Evolutionary conservation across 2,888 invertebrate species (phyloP).

Genomic region (Protonemura montana): DNA sequence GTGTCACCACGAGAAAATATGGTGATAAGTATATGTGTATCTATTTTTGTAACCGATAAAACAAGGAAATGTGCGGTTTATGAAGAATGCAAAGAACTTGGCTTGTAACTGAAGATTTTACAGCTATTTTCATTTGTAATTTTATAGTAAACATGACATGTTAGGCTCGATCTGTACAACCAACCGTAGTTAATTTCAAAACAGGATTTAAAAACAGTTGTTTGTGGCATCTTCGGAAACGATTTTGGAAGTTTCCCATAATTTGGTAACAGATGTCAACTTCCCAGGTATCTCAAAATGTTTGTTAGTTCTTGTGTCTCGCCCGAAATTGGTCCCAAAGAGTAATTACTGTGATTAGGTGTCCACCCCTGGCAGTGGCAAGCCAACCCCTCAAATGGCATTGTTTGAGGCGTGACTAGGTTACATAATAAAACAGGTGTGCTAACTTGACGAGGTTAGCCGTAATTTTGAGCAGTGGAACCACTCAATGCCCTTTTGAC

Average conservation of each 20-base stretch:
- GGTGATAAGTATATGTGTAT: too few relatives aligned
- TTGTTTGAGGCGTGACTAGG: not conserved
- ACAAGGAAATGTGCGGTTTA: not conserved
- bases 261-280: not conserved
- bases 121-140: too few relatives aligned
- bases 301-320: not conserved
- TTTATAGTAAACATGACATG: too few relatives aligned
- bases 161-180: too few relatives aligned
- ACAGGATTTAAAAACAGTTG: too few relatives aligned
- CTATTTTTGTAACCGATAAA: not conserved
- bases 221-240: too few relatives aligned
- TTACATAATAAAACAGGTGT: constrained; percentile 14
- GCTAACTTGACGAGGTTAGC: not conserved
- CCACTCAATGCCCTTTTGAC: constrained; percentile 36
- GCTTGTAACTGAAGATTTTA: too few relatives aligned
- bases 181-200: too few relatives aligned
- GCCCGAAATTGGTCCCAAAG: not conserved
- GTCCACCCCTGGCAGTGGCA: not conserved
- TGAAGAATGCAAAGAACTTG: too few relatives aligned
- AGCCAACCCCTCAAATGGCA: not conserved
- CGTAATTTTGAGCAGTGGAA: not conserved
- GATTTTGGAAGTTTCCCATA: too few relatives aligned
- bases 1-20: not conserved
- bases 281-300: not conserved
- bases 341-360: not conserved